A percentile compares a stretch with the other conserved stretches of the same genome.
Evolutionary conservation across 2,113 vertebrate species (phyloP).

Genomic region (Cynopterus brachyotis): DNA sequence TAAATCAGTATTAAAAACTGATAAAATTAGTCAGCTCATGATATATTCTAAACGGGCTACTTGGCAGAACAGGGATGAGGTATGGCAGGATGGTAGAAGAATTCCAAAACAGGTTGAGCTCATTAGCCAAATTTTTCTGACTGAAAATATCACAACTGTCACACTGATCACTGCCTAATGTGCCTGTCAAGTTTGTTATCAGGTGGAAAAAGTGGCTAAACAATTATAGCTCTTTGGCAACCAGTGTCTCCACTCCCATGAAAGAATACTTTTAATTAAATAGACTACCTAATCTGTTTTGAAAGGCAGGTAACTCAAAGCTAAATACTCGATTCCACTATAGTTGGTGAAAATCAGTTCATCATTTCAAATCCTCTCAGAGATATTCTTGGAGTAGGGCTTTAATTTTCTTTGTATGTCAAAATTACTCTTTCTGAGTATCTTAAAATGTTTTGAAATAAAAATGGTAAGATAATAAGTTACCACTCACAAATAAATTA

Average conservation of each 20-base stretch:
- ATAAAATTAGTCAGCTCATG: background rate
- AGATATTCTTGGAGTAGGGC: background rate
- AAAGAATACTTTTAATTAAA: background rate
- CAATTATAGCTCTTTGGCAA: background rate
- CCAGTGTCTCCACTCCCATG: background rate
- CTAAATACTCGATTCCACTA: background rate
- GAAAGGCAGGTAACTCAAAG: background rate
- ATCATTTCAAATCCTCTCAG: background rate
- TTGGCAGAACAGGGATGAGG: background rate
- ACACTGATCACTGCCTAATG: background rate
- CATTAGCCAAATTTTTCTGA: background rate
- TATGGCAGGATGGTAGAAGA: background rate
- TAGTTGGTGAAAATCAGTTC: background rate
- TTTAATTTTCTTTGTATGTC: background rate
- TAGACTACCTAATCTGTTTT: background rate
- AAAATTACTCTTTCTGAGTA: background rate
- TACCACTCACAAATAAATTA: constrained; percentile 23
- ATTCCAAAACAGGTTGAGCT: background rate
- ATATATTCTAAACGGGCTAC: background rate
- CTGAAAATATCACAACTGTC: constrained; percentile 5
- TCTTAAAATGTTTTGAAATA: constrained; percentile 21
- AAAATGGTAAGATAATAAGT: constrained; percentile 3
- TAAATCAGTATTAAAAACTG: background rate
- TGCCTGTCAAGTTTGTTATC: background rate
- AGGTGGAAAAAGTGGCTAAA: background rate